phyloP scores from a whole-genome alignment of 2,888 invertebrate species.

The Cheilosia impressa region DNA sequence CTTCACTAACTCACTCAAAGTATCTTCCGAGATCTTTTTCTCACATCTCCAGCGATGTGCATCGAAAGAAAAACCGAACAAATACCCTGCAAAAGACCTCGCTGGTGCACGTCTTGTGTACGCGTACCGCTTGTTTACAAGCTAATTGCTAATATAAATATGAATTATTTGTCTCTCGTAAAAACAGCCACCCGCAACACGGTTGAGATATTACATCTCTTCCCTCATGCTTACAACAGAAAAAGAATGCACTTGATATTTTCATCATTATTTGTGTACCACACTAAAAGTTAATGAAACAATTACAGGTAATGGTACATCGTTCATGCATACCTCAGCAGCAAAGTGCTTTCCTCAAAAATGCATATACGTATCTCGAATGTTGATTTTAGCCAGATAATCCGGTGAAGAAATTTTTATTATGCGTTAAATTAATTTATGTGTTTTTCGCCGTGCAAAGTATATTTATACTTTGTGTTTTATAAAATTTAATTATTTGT shows the following conservation, averaged over 20 bases:
- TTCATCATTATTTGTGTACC: constrained; percentile 23
- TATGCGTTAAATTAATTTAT: constrained; percentile 65
- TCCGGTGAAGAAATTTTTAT: constrained; percentile 53
- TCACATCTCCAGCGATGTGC: constrained; percentile 42
- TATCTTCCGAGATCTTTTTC: constrained; percentile 26
- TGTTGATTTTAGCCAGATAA: constrained; percentile 21
- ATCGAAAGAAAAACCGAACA: constrained; percentile 35
- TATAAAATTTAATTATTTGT: constrained; percentile 29
- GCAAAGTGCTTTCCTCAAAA: constrained; percentile 23
- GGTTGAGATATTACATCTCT: constrained; percentile 25
- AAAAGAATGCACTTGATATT: constrained; percentile 21
- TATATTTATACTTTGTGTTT: constrained; percentile 11
- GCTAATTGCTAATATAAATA: constrained; percentile 54
- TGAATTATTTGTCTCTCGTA: constrained; percentile 34
- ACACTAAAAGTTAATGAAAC: constrained; percentile 56
- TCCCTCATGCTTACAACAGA: constrained; percentile 10
- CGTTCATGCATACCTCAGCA: constrained; percentile 19
- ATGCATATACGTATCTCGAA: background rate
- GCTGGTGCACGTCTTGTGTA: constrained; percentile 29
- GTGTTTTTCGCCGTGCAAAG: constrained; percentile 18
- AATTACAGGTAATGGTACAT: constrained; percentile 53
- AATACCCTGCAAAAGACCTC: constrained; percentile 31
- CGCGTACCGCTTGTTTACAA: constrained; percentile 44
- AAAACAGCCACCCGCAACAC: constrained; percentile 38
- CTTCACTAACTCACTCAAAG: constrained; percentile 1